Evolutionary conservation across 2,888 invertebrate genomes (phyloP).

Genomic region (Plutella xylostella): DNA sequence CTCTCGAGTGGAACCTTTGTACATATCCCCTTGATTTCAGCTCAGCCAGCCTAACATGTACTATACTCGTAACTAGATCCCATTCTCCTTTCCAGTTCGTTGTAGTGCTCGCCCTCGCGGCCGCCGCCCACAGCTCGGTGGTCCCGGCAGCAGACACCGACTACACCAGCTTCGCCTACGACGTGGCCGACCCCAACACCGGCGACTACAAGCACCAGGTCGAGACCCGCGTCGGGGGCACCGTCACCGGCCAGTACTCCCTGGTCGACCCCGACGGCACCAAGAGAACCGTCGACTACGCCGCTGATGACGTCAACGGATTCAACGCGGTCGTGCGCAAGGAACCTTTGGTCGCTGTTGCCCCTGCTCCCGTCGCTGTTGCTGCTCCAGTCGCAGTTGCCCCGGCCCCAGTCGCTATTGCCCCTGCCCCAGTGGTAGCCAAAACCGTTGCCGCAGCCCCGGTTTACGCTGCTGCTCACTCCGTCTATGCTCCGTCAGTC

Average conservation of each 20-base stretch:
- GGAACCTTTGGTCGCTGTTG: constrained; percentile 45
- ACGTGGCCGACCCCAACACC: constrained; percentile 67
- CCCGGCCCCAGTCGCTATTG: constrained; percentile 29
- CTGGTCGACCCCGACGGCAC: constrained; percentile 67
- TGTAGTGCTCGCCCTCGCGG: constrained; percentile 48
- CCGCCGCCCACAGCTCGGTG: constrained; percentile 51
- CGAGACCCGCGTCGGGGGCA: constrained; percentile 65
- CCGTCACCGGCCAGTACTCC: constrained; percentile 67
- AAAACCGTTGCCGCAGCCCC: constrained; percentile 14
- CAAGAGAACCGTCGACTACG: constrained; percentile 67
- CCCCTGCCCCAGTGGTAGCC: constrained; percentile 22
- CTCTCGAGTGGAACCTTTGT: too few species aligned
- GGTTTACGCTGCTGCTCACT: constrained; percentile 20
- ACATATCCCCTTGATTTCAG: too few species aligned
- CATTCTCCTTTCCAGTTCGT: constrained; percentile 42
- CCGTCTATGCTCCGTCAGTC: constrained; percentile 17
- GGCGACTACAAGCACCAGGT: constrained; percentile 70
- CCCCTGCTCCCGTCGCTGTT: constrained; percentile 36
- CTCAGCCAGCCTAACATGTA: too few species aligned
- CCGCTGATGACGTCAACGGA: constrained; percentile 66
- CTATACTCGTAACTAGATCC: too few species aligned
- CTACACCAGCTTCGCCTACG: constrained; percentile 66
- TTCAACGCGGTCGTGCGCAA: constrained; percentile 71
- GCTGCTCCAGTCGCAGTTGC: constrained; percentile 30
- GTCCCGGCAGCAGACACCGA: constrained; percentile 64